phyloP scores from a whole-genome alignment of 2,113 vertebrate genomes.

The Hucho hucho region DNA sequence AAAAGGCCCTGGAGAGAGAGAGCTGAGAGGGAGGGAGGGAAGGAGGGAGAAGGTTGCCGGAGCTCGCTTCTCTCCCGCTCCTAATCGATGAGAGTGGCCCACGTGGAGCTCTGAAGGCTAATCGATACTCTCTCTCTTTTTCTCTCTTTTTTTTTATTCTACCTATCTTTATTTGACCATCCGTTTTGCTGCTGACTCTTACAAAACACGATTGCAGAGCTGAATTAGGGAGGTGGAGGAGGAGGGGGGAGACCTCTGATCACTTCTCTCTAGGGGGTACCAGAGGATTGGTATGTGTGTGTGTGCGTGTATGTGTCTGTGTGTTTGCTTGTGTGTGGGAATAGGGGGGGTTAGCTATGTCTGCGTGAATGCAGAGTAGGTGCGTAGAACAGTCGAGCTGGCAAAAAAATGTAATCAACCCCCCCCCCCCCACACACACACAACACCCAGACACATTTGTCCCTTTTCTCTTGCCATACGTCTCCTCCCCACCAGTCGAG shows the following conservation, averaged over 20 bases:
- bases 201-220: conserved; percentile 63
- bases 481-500: conserved; percentile 41
- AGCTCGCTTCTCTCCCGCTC: conserved; percentile 65
- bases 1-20: conserved; percentile 73
- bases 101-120: conserved; percentile 77
- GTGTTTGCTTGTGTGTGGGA: conserved; percentile 4
- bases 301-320: neutral
- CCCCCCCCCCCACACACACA: conserved; percentile 12
- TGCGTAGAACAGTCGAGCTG: conserved; percentile 36
- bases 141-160: conserved; percentile 16
- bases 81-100: conserved; percentile 78
- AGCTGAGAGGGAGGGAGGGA: conserved; percentile 38
- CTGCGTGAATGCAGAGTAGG: conserved; percentile 3
- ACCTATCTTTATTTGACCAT: conserved; percentile 36
- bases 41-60: conserved; percentile 41
- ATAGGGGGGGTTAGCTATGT: neutral
- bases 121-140: conserved; percentile 75
- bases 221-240: conserved; percentile 43
- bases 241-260: conserved; percentile 56
- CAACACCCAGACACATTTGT: conserved; percentile 53
- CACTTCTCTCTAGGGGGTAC: conserved; percentile 47
- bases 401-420: conserved; percentile 49
- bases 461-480: conserved; percentile 28
- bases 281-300: conserved; percentile 39
- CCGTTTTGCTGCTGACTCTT: conserved; percentile 81